phyloP scores from a whole-genome alignment of 2,113 vertebrate species.

The Dendropsophus ebraccatus region DNA sequence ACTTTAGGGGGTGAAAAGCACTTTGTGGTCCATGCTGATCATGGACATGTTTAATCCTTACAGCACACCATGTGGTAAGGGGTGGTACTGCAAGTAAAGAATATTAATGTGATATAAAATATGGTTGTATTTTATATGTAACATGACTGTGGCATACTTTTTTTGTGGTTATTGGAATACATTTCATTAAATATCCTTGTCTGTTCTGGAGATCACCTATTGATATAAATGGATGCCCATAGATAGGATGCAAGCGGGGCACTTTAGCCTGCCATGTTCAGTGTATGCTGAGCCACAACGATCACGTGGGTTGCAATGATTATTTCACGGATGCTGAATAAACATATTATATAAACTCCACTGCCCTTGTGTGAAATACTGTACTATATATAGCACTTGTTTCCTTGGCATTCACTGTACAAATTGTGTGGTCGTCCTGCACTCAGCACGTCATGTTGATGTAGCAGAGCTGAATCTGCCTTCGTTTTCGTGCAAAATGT shows the following conservation, averaged over 20 bases:
- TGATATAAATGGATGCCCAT: not conserved
- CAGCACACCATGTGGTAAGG: not conserved
- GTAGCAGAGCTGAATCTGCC: not conserved
- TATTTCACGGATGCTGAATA: not conserved
- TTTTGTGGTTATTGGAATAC: not conserved
- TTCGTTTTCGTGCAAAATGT: not conserved
- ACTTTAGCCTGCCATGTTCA: not conserved
- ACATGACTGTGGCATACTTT: not conserved
- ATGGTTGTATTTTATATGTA: not conserved
- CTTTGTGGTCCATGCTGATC: not conserved
- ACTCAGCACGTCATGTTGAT: not conserved
- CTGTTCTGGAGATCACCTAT: not conserved
- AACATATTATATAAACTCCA: slow-evolving; percentile 2
- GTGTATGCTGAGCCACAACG: not conserved
- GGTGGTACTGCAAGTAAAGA: not conserved
- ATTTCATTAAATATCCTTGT: not conserved
- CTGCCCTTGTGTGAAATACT: not conserved
- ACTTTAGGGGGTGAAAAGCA: too few species aligned
- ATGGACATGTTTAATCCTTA: not conserved
- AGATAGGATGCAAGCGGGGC: not conserved
- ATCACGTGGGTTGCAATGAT: not conserved
- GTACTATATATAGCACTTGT: not conserved
- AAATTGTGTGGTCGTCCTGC: not conserved
- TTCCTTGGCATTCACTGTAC: not conserved
- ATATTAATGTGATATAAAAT: too few species aligned